Percentiles rank a stretch among this genome's conserved stretches.
These are phyloP conservation scores for Willowsia nigromaculata DNA, from an alignment of 2,888 invertebrate species.

Conservation along the genomic window DNA sequence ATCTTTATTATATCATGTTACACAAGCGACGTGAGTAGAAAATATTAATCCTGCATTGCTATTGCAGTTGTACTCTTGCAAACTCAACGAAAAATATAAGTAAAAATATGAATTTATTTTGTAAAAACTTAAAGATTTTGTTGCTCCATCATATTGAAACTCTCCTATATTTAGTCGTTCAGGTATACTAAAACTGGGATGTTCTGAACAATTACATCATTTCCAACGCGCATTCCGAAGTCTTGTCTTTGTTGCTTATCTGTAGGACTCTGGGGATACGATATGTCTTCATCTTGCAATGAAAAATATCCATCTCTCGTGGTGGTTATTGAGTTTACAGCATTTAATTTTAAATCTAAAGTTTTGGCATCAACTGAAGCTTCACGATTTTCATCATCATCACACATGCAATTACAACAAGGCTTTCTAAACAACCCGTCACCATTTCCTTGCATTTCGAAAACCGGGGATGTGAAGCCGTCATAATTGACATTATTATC, in stretches of 20 bases:
- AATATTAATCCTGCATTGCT: no score
- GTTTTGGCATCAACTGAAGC: neutral
- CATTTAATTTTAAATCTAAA: no score
- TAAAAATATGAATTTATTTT: neutral
- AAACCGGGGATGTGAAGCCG: neutral
- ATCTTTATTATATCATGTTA: neutral
- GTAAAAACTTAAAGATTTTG: no score
- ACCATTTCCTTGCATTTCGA: neutral
- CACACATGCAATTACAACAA: slow-evolving; percentile 15
- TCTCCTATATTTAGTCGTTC: neutral
- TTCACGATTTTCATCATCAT: slow-evolving; percentile 3
- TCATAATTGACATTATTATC: neutral
- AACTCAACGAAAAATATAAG: neutral
- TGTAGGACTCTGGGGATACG: no score
- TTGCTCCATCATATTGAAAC: neutral
- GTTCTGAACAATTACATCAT: neutral
- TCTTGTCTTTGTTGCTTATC: no score
- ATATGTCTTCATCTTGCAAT: neutral
- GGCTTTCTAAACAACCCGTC: neutral
- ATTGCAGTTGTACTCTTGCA: no score
- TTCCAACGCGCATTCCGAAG: neutral
- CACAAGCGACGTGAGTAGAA: no score
- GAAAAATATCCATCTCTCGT: neutral
- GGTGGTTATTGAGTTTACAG: neutral
- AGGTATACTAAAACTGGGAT: neutral